Conservation (phyloP, 2,888 invertebrate species). For the Trissonchulus sp. region DNA sequence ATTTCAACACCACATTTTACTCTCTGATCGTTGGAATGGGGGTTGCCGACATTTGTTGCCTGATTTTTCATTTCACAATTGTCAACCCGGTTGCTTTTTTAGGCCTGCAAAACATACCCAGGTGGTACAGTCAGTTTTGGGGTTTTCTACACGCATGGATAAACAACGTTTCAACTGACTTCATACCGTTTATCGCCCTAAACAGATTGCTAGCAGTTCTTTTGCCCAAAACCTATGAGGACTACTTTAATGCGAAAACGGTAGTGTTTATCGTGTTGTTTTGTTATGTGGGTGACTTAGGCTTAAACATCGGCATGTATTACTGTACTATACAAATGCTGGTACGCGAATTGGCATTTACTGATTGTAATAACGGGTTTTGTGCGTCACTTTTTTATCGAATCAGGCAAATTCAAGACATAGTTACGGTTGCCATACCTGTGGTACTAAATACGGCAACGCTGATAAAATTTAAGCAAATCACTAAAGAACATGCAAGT, state of each 20-base stretch:
- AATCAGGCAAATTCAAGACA: not conserved
- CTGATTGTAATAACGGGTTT: too few relatives aligned
- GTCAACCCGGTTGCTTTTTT: not conserved
- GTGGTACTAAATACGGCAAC: not conserved
- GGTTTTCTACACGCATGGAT: not conserved
- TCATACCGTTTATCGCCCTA: not conserved
- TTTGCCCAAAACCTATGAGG: not conserved
- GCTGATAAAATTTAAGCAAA: not conserved
- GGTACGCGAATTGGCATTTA: not conserved
- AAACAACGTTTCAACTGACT: not conserved
- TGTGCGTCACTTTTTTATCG: too few relatives aligned
- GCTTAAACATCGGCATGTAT: not conserved
- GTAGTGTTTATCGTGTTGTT: not conserved
- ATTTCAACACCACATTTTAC: not conserved
- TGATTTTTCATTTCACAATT: not conserved
- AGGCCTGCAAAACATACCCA: not conserved
- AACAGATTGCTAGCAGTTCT: not conserved
- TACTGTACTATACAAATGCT: not conserved
- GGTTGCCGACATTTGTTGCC: not conserved
- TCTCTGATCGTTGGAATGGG: not conserved
- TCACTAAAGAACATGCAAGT: not conserved
- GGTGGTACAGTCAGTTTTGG: not conserved
- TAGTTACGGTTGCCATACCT: not conserved
- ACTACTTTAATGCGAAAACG: not conserved
- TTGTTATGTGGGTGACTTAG: not conserved